Evolutionary conservation across 23 tunicate species (phyloP).

Genomic region (Trididemnum clinides): DNA sequence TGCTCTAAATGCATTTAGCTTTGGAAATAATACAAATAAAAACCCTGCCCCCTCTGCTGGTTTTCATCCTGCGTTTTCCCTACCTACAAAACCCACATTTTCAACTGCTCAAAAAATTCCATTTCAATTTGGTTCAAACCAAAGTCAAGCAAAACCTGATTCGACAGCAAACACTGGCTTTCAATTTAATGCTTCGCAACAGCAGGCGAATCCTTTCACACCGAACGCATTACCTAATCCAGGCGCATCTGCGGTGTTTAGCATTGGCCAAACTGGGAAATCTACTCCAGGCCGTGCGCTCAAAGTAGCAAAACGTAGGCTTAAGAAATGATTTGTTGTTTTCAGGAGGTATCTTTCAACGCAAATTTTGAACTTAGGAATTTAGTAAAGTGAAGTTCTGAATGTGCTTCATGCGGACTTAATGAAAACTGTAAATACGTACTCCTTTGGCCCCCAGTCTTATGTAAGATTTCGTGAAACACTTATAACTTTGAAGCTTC

Average conservation of each 20-base stretch:
- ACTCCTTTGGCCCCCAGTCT: too few relatives aligned
- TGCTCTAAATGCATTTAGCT: neutral
- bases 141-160: conserved; percentile 20
- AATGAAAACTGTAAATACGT: too few relatives aligned
- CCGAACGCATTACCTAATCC: neutral
- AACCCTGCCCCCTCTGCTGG: conserved; percentile 28
- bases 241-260: conserved; percentile 4
- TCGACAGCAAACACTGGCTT: conserved; percentile 11
- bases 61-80: neutral
- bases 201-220: neutral
- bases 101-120: neutral
- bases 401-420: too few relatives aligned
- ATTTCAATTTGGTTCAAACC: conserved; percentile 13
- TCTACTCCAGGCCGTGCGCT: conserved; percentile 1
- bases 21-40: neutral
- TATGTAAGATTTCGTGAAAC: too few relatives aligned
- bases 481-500: too few relatives aligned
- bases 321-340: conserved; percentile 11
- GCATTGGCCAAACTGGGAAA: conserved; percentile 27
- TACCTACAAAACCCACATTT: neutral
- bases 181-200: conserved; percentile 7
- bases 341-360: too few relatives aligned
- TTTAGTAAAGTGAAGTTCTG: too few relatives aligned
- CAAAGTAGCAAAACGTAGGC: conserved; percentile 13
- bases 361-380: too few relatives aligned